Evolutionary conservation across 2,797 vertebrate genomes (phyloP), one percentile per base, ranked within the genome.

Genomic region (Cryptoprocta ferox): DNA sequence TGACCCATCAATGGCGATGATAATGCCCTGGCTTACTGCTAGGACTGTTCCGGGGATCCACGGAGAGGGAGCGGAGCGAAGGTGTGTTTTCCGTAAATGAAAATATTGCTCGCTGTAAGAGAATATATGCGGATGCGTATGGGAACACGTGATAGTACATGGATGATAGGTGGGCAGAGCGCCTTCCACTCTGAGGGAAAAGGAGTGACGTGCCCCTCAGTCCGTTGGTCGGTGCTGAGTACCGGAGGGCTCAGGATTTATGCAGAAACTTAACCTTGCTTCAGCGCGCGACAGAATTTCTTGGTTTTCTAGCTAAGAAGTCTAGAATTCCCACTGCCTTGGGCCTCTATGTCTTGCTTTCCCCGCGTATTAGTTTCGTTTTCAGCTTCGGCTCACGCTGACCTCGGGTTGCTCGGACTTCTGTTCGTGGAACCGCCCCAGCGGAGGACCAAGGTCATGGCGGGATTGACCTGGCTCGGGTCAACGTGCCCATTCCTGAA

Each of bases 111-210:
- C 24, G 26, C n/a, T 48, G 1, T 39, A 30, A 42, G 75, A 79
- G 37, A 4, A 26, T 35, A 2, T 32, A 1, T 18, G 18, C 24
- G 2, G 11, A 3, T 16, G 13, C 3, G 0, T 81, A 18, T 65
- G 8, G 48, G 11, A 50, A 2, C 26, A 3, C 39, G 5, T 91
- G 50, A 8, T 6, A 26, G 45, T 28, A n/a, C n/a, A n/a, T 11
- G 35, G 61, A 3, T 39, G 39, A 2, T 4, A 18, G 59, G 15
- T 61, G 4, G 73, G 42, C 21, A 24, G 9, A 21, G 66, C 19
- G 14, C 80, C 68, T 39, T 61, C 14, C 4, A 24, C 39, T 32
- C 0, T 1, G 63, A 12, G 45, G 16, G 56, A 26, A 35, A 7
- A 42, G 70, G 63, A 56, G 24, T 4, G 15, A 19, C 5, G 14